Conservation (phyloP, 2,888 invertebrate species). For the Dasypogon diadema region DNA sequence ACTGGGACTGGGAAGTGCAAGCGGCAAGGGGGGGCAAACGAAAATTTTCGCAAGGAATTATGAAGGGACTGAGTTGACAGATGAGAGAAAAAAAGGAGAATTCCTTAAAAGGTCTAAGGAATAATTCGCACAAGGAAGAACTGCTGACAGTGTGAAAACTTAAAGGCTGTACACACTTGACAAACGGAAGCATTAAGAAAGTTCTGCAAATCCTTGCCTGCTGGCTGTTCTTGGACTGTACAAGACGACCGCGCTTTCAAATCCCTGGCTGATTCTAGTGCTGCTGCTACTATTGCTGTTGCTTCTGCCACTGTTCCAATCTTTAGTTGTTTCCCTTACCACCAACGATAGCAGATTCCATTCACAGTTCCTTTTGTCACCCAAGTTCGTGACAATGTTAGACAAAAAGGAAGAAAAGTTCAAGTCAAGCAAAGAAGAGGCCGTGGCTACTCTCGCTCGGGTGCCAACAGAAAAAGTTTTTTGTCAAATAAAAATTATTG, state of each 20-base stretch:
- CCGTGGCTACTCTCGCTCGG: neutral
- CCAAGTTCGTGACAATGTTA: neutral
- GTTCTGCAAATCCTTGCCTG: constrained; percentile 18
- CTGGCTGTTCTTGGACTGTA: neutral
- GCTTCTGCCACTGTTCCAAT: neutral
- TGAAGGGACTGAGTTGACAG: constrained; percentile 14
- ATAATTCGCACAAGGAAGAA: constrained; percentile 25
- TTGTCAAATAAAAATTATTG: constrained; percentile 52
- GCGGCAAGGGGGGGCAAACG: constrained; percentile 1
- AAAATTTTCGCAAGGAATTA: constrained; percentile 23
- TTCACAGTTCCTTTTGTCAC: neutral
- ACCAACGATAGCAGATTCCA: constrained; percentile 10
- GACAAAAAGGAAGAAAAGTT: constrained; percentile 2
- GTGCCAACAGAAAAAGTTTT: constrained; percentile 43
- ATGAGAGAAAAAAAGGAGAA: neutral
- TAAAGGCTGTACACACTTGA: constrained; percentile 17
- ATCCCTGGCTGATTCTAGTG: neutral
- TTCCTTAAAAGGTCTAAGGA: constrained; percentile 19
- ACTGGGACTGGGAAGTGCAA: neutral
- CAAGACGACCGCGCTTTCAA: constrained; percentile 6
- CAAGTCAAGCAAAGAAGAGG: neutral
- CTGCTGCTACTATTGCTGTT: neutral
- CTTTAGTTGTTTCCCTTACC: constrained; percentile 9
- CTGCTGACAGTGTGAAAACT: constrained; percentile 35
- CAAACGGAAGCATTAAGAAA: constrained; percentile 22